Percentiles rank a stretch among this genome's conserved stretches.
phyloP scores from a whole-genome alignment of 1,140 invertebrate species.

The Chymomyza costata region DNA sequence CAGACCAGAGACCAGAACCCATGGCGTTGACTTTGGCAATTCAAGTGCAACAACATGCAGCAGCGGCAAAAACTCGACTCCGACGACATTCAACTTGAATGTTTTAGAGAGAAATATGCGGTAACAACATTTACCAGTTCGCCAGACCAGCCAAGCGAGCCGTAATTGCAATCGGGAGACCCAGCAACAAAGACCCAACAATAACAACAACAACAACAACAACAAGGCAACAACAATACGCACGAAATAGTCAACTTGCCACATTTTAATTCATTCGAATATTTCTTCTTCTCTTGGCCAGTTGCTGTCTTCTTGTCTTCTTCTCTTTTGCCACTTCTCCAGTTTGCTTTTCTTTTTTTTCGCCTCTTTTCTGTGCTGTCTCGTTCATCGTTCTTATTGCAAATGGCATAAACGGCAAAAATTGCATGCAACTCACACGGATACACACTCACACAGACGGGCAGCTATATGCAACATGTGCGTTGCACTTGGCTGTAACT shows the following conservation, averaged over 20 bases:
- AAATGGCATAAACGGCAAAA: constrained; percentile 45
- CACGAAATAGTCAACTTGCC: constrained; percentile 68
- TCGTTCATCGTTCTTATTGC: constrained; percentile 32
- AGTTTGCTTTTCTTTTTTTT: no score
- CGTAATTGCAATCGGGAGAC: constrained; percentile 32
- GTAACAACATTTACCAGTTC: constrained; percentile 56
- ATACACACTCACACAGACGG: constrained; percentile 6
- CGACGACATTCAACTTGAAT: constrained; percentile 57
- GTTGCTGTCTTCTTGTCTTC: constrained; percentile 16
- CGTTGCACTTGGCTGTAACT: constrained; percentile 24
- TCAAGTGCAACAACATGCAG: constrained; percentile 55
- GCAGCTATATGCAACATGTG: constrained; percentile 5
- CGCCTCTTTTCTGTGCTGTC: constrained; percentile 4
- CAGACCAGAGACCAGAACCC: constrained; percentile 15
- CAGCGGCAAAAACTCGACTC: constrained; percentile 20
- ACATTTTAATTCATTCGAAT: constrained; percentile 71
- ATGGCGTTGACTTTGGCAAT: constrained; percentile 65
- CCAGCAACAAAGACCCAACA: no score
- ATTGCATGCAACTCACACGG: constrained; percentile 46
- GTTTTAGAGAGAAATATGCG: constrained; percentile 60
- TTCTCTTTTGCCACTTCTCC: background rate
- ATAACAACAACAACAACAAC: constrained; percentile 2
- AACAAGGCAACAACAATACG: constrained; percentile 35
- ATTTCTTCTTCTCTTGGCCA: constrained; percentile 41
- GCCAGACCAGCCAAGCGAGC: constrained; percentile 14